Conservation (phyloP, 23 tunicate species). For the Halocynthia roretzi region DNA sequence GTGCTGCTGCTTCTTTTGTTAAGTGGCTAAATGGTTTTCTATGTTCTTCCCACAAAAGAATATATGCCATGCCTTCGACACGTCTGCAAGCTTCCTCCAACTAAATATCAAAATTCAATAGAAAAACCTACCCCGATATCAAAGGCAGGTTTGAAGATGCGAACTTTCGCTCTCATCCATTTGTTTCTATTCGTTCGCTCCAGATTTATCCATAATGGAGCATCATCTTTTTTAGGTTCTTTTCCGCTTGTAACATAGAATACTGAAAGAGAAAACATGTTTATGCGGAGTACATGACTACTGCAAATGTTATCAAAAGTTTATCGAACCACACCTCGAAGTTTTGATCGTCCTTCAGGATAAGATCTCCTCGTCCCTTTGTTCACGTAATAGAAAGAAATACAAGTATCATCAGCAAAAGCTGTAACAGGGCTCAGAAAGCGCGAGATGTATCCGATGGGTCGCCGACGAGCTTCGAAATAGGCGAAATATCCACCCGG, state of each 20-base stretch:
- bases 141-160: background rate
- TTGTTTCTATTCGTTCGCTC: constrained; percentile 10
- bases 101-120: background rate
- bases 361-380: constrained; percentile 16
- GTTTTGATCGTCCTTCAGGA: constrained; percentile 19
- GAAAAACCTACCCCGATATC: background rate
- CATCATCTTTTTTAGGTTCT: background rate
- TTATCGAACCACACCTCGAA: background rate
- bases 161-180: constrained; percentile 15
- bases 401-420: constrained; percentile 13
- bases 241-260: background rate
- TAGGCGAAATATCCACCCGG: constrained; percentile 11
- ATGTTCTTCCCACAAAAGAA: too few relatives aligned
- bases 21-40: too few relatives aligned
- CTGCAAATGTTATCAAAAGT: too few relatives aligned
- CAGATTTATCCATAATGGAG: constrained; percentile 3
- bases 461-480: constrained; percentile 16
- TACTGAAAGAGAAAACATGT: constrained; percentile 3
- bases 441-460: background rate
- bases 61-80: too few relatives aligned
- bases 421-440: background rate
- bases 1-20: too few relatives aligned
- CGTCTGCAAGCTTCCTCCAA: too few relatives aligned
- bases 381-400: constrained; percentile 24
- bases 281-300: too few relatives aligned